Evolutionary conservation across 1,140 invertebrate species (phyloP).

Genomic region (Drosophila repletoides): DNA sequence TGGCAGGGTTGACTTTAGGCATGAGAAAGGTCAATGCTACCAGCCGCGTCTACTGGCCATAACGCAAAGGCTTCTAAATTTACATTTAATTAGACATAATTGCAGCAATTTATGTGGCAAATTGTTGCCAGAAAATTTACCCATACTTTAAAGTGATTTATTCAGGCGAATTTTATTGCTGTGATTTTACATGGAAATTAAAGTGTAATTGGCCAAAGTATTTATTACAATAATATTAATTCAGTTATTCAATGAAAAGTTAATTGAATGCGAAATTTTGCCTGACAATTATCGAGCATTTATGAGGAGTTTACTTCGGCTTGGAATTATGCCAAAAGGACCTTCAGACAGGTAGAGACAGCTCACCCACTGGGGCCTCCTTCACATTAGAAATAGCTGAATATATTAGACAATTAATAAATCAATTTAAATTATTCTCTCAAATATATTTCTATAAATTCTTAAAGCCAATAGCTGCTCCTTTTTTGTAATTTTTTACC

Average conservation of each 20-base stretch:
- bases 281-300: too few relatives aligned
- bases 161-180: conserved; percentile 19
- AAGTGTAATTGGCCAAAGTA: too few relatives aligned
- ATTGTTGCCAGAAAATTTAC: too few relatives aligned
- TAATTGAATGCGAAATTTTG: too few relatives aligned
- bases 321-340: too few relatives aligned
- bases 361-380: too few relatives aligned
- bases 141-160: conserved; percentile 39
- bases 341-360: too few relatives aligned
- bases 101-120: conserved; percentile 45
- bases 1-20: conserved; percentile 35
- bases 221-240: too few relatives aligned
- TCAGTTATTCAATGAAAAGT: too few relatives aligned
- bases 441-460: not conserved
- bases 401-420: too few relatives aligned
- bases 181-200: conserved; percentile 8
- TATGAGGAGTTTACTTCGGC: too few relatives aligned
- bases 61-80: conserved; percentile 30
- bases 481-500: not conserved
- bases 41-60: not conserved
- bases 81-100: conserved; percentile 59
- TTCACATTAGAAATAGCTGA: too few relatives aligned
- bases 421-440: not conserved
- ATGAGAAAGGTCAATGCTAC: conserved; percentile 36
- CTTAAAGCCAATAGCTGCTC: not conserved